Conservation (phyloP, 1,140 invertebrate species). For the Mylabris phalerata region DNA sequence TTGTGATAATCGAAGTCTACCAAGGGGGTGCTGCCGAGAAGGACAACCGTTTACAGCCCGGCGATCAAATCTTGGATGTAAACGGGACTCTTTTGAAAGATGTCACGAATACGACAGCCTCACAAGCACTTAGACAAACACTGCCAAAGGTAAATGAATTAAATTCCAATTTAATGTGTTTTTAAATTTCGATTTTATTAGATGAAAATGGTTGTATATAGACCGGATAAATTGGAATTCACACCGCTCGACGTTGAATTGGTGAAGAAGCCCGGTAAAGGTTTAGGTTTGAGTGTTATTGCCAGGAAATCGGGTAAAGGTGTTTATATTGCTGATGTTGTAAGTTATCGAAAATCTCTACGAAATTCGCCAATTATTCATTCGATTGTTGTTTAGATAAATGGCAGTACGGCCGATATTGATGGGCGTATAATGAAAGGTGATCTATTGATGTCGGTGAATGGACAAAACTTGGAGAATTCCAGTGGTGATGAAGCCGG, state of each 20-base stretch:
- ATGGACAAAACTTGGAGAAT: slow-evolving; percentile 78
- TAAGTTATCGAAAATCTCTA: slow-evolving; percentile 47
- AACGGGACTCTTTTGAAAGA: slow-evolving; percentile 70
- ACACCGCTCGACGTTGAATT: slow-evolving; percentile 86
- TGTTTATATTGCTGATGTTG: slow-evolving; percentile 92
- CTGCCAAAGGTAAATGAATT: slow-evolving; percentile 53
- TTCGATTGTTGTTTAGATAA: slow-evolving; percentile 51
- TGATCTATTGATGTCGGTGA: slow-evolving; percentile 85
- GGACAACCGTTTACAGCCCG: slow-evolving; percentile 82
- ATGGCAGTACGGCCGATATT: slow-evolving; percentile 83
- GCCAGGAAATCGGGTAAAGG: slow-evolving; percentile 81
- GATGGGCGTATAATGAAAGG: slow-evolving; percentile 89
- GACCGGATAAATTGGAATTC: slow-evolving; percentile 76
- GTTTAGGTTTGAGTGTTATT: slow-evolving; percentile 84
- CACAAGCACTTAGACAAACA: slow-evolving; percentile 62
- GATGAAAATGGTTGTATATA: slow-evolving; percentile 83
- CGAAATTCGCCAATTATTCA: not conserved
- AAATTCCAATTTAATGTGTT: not conserved
- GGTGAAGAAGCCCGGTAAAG: slow-evolving; percentile 85
- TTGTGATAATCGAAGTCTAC: slow-evolving; percentile 90
- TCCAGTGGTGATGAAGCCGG: slow-evolving; percentile 81
- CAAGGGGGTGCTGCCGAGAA: slow-evolving; percentile 83
- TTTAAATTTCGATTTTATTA: slow-evolving; percentile 42
- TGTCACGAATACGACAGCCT: slow-evolving; percentile 50
- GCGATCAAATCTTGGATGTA: slow-evolving; percentile 91